Percentiles rank a stretch among this genome's conserved stretches.
phyloP scores from a whole-genome alignment of 2,888 invertebrate species.

The Amphipoea lucens region DNA sequence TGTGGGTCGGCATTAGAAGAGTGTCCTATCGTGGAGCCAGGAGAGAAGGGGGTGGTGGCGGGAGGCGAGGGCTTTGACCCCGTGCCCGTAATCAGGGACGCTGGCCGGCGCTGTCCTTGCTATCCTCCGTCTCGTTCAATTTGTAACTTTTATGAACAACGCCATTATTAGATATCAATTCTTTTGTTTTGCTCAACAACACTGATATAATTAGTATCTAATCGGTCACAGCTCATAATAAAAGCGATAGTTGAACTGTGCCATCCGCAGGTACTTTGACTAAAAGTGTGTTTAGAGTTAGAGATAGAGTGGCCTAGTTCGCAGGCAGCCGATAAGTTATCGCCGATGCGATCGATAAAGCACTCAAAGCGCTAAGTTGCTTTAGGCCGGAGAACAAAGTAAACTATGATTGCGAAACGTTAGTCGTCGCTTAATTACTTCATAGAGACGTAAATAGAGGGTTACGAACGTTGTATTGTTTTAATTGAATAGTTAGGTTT shows the following conservation, averaged over 20 bases:
- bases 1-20: constrained; percentile 64
- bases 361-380: constrained; percentile 73
- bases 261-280: constrained; percentile 70
- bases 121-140: constrained; percentile 49
- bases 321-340: constrained; percentile 83
- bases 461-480: constrained; percentile 66
- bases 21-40: constrained; percentile 66
- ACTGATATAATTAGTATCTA: constrained; percentile 64
- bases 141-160: constrained; percentile 44
- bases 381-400: constrained; percentile 58
- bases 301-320: constrained; percentile 84
- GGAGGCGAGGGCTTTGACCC: constrained; percentile 80
- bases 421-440: constrained; percentile 59
- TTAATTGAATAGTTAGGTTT: constrained; percentile 65
- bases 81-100: constrained; percentile 78
- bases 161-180: constrained; percentile 50
- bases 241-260: constrained; percentile 77
- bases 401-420: constrained; percentile 60
- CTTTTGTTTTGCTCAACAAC: constrained; percentile 47
- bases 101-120: constrained; percentile 62
- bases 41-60: constrained; percentile 61
- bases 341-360: constrained; percentile 83
- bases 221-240: constrained; percentile 65
- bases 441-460: constrained; percentile 62
- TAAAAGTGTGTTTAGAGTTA: constrained; percentile 68